Conservation (phyloP, 2,797 vertebrate genomes). For the Mormyrops attenuatus region DNA sequence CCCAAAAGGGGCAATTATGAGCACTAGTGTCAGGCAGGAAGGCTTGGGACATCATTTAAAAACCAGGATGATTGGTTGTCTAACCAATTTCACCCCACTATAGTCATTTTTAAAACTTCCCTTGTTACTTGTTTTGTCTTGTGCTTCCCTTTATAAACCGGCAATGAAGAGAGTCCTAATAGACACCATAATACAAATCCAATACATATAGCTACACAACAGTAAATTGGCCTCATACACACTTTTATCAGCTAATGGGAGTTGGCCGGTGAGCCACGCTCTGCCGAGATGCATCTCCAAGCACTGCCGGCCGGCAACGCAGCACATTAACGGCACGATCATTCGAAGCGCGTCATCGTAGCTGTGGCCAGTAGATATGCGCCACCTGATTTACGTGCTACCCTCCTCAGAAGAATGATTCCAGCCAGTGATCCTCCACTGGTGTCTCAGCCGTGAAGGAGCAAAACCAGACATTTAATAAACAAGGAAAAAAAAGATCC, state of each 20-base stretch:
- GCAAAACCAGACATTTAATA: neutral
- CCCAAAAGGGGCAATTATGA: conserved; percentile 22
- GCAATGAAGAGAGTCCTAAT: neutral
- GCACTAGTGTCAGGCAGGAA: conserved; percentile 16
- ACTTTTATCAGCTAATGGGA: neutral
- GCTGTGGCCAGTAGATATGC: neutral
- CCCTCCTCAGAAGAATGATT: neutral
- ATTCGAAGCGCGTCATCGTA: neutral
- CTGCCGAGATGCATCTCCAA: neutral
- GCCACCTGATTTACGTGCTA: neutral
- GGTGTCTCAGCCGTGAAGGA: neutral
- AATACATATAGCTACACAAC: neutral
- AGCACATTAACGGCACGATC: neutral
- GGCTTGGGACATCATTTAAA: conserved; percentile 12
- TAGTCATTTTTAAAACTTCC: neutral
- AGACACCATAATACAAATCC: neutral
- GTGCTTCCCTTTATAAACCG: neutral
- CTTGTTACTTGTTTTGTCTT: neutral
- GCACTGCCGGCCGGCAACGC: neutral
- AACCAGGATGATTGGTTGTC: conserved; percentile 3
- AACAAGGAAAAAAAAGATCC: neutral
- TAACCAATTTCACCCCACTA: neutral
- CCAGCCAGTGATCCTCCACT: neutral
- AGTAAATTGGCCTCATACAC: neutral
- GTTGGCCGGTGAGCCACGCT: neutral